Base-by-base conservation (phyloP, 2,113 vertebrate genomes). In the Speoplatyrhinus poulsoni region DNA sequence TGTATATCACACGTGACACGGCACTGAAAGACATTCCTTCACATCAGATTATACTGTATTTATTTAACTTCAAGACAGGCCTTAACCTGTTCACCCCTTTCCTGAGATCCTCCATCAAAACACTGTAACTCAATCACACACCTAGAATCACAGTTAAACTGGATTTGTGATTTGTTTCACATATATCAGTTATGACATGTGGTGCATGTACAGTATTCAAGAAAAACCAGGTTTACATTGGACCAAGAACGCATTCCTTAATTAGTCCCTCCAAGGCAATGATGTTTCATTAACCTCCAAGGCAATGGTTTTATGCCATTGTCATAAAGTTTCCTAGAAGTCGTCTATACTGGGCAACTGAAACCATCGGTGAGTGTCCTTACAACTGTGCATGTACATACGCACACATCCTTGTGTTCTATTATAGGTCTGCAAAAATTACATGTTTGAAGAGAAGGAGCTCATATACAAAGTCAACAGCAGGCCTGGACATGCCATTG, bases 21-120 rank as follows among this genome's bases (percentile, higher is more conserved):
- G n/a, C 12, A 73, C 60, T 50, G 52, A 79, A 71, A 79, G 67
- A 41, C 87, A 87, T 91, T 89, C 87, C 85, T 79, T 16, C 59
- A 13, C 80, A 82, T 84, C 76, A 70, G 81, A 71, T 80, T n/a
- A 60, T 72, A 79, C 26, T 68, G 67, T 76, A 62, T 66, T 16
- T 55, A 61, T 75, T 41, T 60, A 63, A 82, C 72, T 26, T 65
- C 73, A 72, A 75, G 73, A 82, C 88, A 85, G 83, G 88, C 70
- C 72, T 17, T 60, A 77, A 86, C 89, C 77, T 87, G 89, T 68
- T 65, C 69, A n/a, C 68, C 6, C 61, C 75, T 70, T 65, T 26
- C 2, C 72, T 75, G 55, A 66, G 60, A 68, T 62, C 63, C 46
- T 62, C 53, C n/a, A 62, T 46, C 73, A 62, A 53, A 67, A 53